phyloP scores from a whole-genome alignment of 2,888 invertebrate species.

The Leptarthrus brevirostris region DNA sequence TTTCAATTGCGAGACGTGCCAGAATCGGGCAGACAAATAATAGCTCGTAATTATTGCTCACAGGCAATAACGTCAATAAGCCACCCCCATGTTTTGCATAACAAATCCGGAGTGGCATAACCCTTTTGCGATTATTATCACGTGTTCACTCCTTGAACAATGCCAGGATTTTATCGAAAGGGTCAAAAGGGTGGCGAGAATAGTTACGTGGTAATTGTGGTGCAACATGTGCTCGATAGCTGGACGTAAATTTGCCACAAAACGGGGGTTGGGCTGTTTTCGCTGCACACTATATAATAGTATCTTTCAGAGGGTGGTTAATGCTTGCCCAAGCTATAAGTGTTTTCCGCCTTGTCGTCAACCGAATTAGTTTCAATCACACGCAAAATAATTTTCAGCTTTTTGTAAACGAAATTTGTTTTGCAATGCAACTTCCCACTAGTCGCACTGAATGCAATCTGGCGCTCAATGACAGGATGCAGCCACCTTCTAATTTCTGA shows the following conservation, averaged over 20 bases:
- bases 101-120: background rate
- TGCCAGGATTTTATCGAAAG: background rate
- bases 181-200: background rate
- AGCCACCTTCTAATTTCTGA: background rate
- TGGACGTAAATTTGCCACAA: slow-evolving; percentile 4
- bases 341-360: background rate
- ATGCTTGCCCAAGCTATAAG: too few species aligned
- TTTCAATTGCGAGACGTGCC: slow-evolving; percentile 11
- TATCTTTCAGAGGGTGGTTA: too few species aligned
- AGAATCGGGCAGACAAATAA: slow-evolving; percentile 1
- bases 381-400: slow-evolving; percentile 7
- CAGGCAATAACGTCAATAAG: background rate
- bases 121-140: slow-evolving; percentile 29
- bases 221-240: slow-evolving; percentile 37
- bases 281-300: too few species aligned
- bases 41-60: slow-evolving; percentile 23
- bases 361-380: background rate
- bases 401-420: slow-evolving; percentile 10
- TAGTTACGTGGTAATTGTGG: background rate
- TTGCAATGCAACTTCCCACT: background rate
- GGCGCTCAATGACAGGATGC: slow-evolving; percentile 41
- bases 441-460: background rate
- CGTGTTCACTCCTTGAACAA: background rate
- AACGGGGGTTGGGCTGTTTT: background rate
- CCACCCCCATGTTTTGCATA: slow-evolving; percentile 36